Base-by-base conservation (phyloP, 2,113 vertebrate species). In the Noctilio leporinus region DNA sequence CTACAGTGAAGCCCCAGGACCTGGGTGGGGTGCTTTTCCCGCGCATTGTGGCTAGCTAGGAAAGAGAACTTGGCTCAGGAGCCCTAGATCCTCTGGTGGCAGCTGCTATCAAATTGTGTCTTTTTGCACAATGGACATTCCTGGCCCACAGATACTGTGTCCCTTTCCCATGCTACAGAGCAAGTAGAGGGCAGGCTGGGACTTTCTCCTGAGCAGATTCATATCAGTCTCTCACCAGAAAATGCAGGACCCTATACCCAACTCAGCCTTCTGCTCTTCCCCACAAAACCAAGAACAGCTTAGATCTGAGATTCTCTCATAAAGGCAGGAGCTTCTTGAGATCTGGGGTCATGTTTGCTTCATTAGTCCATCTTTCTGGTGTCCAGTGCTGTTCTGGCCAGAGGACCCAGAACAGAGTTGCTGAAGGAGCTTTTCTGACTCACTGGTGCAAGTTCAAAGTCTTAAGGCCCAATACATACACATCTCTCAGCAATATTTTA, bases 11-110 rank as follows among this genome's bases (percentile, higher is more conserved):
- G 9, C 24, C 28, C 16, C 7, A 9, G 28, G 55, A 16, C 24
- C 28, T 17, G 55, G 16, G 24, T 24, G 14, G 20, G 1, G 1
- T 3, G 10, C n/a, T 55, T 69, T 6, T 11, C 35, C 65, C 10
- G 33, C 35, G 12, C 4, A 0, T 2, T 22, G 1, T 20, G 53
- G 38, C 73, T 30, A 8, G 9, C 5, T 16, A 0, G 51, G 43
- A 16, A 17, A 6, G 16, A 7, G 10, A 40, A 49, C 4, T 38
- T 2, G 0, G 33, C 9, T 11, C 38, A 15, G 45, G 15, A 43
- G n/a, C 47, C 64, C 70, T 16, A 5, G 26, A 26, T 24, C 49
- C 24, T 49, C 59, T 47, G 38, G 33, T 2, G 2, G 28, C 45
- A 30, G 45, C 17, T 26, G 49, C 57, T 45, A 20, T 38, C 38